Evolutionary conservation across 1,140 invertebrate species (phyloP).

Genomic region (Capitella teleta): DNA sequence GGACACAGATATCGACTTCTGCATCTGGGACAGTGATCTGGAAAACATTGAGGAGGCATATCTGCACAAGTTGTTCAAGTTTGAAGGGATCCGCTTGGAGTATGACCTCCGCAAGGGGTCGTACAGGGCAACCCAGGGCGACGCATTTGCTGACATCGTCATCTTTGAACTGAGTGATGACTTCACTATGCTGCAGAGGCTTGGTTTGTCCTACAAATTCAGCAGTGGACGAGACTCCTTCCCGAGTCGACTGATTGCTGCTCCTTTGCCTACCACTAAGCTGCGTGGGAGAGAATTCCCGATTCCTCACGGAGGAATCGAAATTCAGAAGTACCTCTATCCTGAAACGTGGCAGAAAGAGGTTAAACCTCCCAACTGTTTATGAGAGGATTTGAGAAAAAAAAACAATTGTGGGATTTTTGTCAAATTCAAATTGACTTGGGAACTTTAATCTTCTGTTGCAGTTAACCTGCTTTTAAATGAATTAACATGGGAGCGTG

Average conservation of each 20-base stretch:
- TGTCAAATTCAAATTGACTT: too few relatives aligned
- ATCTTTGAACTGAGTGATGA: constrained; percentile 35
- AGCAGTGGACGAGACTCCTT: constrained; percentile 50
- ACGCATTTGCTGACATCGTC: constrained; percentile 25
- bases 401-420: too few relatives aligned
- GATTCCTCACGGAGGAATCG: constrained; percentile 50
- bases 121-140: constrained; percentile 25
- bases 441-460: too few relatives aligned
- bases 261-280: constrained; percentile 44
- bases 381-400: too few relatives aligned
- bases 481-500: too few relatives aligned
- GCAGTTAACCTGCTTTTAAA: too few relatives aligned
- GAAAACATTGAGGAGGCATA: constrained; percentile 38
- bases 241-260: constrained; percentile 45
- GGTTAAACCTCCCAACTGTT: constrained; percentile 45
- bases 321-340: constrained; percentile 54
- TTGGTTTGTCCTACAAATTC: constrained; percentile 50
- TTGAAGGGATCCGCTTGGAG: constrained; percentile 26
- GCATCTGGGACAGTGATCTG: constrained; percentile 42
- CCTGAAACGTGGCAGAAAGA: constrained; percentile 53
- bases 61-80: constrained; percentile 34
- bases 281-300: constrained; percentile 44
- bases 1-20: constrained; percentile 44
- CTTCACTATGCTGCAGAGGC: constrained; percentile 27
- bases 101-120: constrained; percentile 43